Evolutionary conservation across 2,113 vertebrate species (phyloP).

Genomic region (Leptosomus discolor): DNA sequence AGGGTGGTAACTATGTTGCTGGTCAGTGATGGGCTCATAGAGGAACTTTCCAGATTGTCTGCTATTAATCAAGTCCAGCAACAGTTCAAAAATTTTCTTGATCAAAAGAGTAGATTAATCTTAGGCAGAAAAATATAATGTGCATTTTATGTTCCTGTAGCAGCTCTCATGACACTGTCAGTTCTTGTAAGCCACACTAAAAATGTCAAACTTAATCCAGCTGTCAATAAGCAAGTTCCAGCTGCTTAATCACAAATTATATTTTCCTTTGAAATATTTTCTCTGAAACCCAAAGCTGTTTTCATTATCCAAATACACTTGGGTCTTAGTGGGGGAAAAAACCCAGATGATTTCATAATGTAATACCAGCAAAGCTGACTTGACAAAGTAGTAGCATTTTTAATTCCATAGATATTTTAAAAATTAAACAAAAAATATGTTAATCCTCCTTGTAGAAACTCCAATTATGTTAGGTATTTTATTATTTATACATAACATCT

Average conservation of each 20-base stretch:
- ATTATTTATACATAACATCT: background rate
- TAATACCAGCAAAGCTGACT: background rate
- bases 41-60: background rate
- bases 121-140: background rate
- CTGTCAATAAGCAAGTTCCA: slow-evolving; percentile 1
- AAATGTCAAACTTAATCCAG: slow-evolving; percentile 20
- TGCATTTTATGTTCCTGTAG: background rate
- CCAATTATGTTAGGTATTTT: background rate
- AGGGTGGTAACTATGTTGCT: background rate
- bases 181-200: background rate
- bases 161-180: background rate
- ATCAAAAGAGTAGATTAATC: background rate
- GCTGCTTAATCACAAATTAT: slow-evolving; percentile 9
- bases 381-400: background rate
- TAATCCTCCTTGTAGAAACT: background rate
- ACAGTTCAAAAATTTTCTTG: background rate
- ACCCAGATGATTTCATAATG: background rate
- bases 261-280: background rate
- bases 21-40: background rate
- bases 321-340: background rate
- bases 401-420: background rate
- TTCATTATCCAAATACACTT: background rate
- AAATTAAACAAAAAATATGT: background rate
- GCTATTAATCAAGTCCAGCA: background rate
- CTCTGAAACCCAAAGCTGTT: background rate